A percentile compares a stretch with the other conserved stretches of the same genome.
Conservation (phyloP, 1,140 invertebrate species). For the Nixonia krombeini region DNA sequence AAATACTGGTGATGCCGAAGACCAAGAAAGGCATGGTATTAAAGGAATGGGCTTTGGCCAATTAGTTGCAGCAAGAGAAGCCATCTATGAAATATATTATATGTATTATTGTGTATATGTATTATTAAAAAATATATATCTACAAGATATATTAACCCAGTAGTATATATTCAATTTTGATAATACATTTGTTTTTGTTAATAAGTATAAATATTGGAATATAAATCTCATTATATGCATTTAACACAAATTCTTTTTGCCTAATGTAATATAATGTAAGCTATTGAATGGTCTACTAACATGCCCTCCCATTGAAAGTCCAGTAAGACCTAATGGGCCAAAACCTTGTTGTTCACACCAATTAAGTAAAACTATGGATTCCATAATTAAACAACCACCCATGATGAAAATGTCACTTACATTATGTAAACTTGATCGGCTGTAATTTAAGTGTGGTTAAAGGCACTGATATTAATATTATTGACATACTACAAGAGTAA, state of each 20-base stretch:
- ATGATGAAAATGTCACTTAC: slow-evolving; percentile 99
- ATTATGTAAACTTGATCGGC: slow-evolving; percentile 92
- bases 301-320: slow-evolving; percentile 99
- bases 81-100: slow-evolving; percentile 82
- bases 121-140: neutral
- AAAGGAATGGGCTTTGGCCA: slow-evolving; percentile 94
- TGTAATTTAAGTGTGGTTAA: too few species aligned
- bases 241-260: too few species aligned
- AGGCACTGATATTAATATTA: too few species aligned
- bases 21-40: slow-evolving; percentile 97
- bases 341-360: slow-evolving; percentile 92
- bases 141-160: neutral
- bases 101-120: neutral
- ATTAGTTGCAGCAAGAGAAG: slow-evolving; percentile 93
- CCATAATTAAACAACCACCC: slow-evolving; percentile 96
- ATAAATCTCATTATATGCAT: too few species aligned
- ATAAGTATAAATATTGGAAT: too few species aligned
- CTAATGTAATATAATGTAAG: too few species aligned
- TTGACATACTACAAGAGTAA: too few species aligned
- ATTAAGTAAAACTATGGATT: slow-evolving; percentile 91
- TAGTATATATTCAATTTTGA: neutral
- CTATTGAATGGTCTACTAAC: slow-evolving; percentile 74
- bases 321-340: slow-evolving; percentile 93
- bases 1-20: slow-evolving; percentile 95
- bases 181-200: too few species aligned